Evolutionary conservation across 2,888 invertebrate genomes (phyloP), one percentile per base, ranked within the genome.

Genomic region (Julus scandinavius): DNA sequence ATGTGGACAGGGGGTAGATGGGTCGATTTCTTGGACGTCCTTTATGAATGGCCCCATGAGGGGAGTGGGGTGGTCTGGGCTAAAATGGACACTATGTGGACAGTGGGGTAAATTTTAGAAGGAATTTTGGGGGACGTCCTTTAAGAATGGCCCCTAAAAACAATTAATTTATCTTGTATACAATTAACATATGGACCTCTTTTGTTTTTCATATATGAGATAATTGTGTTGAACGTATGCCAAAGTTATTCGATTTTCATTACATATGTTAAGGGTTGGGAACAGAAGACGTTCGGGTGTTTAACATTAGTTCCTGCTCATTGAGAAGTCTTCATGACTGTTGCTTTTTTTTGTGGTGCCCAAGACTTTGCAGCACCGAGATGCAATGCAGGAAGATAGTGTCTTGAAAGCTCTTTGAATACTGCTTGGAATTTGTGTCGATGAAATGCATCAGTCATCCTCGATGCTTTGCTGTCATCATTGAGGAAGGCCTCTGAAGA

Each of bases 361-460:
- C 50, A 50, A 50, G 50, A 50, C 50, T 54, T 13, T 54, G 41
- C 54, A 13, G 4, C 54, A 54, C 54, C 54, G 54, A 54, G 13
- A 54, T 13, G 54, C 54, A 54, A 54, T 9, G 54, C 0, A 7
- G 15, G 72, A 7, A 72, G 72, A 72, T 7, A 29, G 20, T 72
- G 72, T n/a, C 63, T 63, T 20, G n/a, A 20, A 20, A 20, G 15
- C 20, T 20, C 20, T 63, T 20, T 63, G 63, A 63, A 63, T 20
- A 63, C 63, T 63, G 63, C 72, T 29, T 11, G 72, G 72, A 72
- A 72, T 72, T 72, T 72, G 72, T 29, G 72, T 72, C 72, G 72
- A 72, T 72, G 72, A 72, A 72, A 72, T 29, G 72, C 72, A 72
- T 72, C 72, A 72, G 72, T 72, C 72, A 72, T 72, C 72, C 72